Base-by-base conservation (phyloP, 2,888 invertebrate genomes). In the Tenthredo amoena region DNA sequence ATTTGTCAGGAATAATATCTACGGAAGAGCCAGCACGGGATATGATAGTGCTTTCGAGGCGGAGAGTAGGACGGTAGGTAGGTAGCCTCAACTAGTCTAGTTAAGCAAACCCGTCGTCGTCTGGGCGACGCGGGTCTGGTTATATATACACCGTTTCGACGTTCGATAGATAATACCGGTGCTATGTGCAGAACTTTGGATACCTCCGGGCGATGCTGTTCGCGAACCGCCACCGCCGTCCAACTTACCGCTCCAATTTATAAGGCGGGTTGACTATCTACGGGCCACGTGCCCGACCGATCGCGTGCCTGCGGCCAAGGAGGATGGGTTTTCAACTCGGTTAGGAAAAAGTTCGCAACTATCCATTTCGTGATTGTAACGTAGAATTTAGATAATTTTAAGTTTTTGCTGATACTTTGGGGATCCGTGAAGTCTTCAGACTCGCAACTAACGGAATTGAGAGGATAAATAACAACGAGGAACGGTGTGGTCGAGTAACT, bases 251-350 rank as follows among this genome's bases (percentile, higher is more conserved):
- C 62, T 81, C 81, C 81, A 81, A 81, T 81, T 81, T 21, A 62
- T 15, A 81, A 58, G 62, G 40, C 81, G 62, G 81, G 81, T 40
- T 81, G 62, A 62, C 62, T 58, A 26, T 77, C 58, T 37, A 62
- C 81, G 40, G 40, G 37, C 58, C 81, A 81, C 81, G 81, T 81
- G 81, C 81, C 62, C 81, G 12, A 34, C n/a, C 62, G 81, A 62
- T 40, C 81, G 58, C 58, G 58, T 62, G 81, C 81, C 81, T 40
- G 21, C 62, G 81, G 81, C 58, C 58, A 62, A 81, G 62, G 37
- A 79, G 79, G 81, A 81, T 62, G 58, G 77, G 62, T 62, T 40
- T 26, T 40, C 62, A 81, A 62, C 62, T 81, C 6, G 37, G 18
- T 15, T 81, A 26, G 81, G 7, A n/a, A 50, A 47, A 77, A 77